These are phyloP conservation scores for Malurus splendens DNA, from an alignment of 2,797 vertebrate species.

Conservation along the genomic window DNA sequence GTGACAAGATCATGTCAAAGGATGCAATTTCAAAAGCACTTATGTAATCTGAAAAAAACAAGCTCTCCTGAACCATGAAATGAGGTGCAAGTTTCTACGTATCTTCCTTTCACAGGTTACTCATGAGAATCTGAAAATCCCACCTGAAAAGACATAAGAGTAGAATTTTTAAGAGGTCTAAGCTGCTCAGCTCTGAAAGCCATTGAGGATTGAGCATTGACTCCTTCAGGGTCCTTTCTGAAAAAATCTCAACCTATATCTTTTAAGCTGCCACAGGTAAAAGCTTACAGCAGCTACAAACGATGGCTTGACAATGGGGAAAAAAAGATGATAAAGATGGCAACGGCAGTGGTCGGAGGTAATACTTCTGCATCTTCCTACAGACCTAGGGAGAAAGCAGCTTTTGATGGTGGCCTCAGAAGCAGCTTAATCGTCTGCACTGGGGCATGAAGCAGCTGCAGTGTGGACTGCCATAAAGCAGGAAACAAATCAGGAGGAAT, in stretches of 20 bases:
- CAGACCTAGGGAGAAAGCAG: background rate
- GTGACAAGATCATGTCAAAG: conserved; percentile 24
- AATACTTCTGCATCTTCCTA: conserved; percentile 30
- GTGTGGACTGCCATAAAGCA: background rate
- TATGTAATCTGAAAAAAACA: conserved; percentile 26
- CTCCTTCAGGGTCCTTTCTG: conserved; percentile 18
- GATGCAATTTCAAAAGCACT: conserved; percentile 45
- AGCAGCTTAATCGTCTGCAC: conserved; percentile 12
- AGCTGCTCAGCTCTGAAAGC: conserved; percentile 25
- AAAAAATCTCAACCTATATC: conserved; percentile 29
- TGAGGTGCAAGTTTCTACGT: background rate
- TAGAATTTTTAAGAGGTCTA: conserved; percentile 45
- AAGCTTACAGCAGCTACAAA: conserved; percentile 48
- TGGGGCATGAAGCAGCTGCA: background rate
- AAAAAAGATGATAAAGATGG: conserved; percentile 27
- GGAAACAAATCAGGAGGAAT: background rate
- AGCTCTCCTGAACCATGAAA: conserved; percentile 30
- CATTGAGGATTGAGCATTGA: conserved; percentile 24
- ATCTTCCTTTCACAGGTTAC: conserved; percentile 25
- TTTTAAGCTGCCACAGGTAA: conserved; percentile 44
- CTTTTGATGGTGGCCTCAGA: conserved; percentile 28
- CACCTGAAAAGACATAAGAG: conserved; percentile 33
- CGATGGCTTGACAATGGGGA: background rate
- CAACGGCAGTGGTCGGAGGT: background rate
- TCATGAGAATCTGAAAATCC: conserved; percentile 34